A percentile compares a stretch with the other conserved stretches of the same genome.
phyloP scores from a whole-genome alignment of 1,140 invertebrate genomes.

The Habropoda laboriosa region DNA sequence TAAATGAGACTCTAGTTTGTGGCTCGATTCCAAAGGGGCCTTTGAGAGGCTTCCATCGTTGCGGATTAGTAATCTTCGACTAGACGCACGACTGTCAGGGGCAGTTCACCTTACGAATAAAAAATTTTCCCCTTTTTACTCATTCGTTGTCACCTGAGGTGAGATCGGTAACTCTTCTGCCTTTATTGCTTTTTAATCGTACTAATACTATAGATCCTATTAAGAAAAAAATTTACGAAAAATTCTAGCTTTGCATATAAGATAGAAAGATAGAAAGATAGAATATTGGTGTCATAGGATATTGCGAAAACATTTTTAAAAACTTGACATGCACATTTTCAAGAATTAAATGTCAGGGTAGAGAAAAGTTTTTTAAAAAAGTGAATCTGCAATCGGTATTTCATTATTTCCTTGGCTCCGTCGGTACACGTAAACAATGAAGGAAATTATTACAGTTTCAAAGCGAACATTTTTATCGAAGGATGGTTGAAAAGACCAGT shows the following conservation, averaged over 20 bases:
- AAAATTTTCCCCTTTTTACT: neutral
- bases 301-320: neutral
- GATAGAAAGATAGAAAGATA: neutral
- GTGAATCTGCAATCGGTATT: slow-evolving; percentile 26
- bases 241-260: too few relatives aligned
- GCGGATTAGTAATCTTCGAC: slow-evolving; percentile 72
- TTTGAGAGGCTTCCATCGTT: slow-evolving; percentile 71
- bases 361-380: neutral
- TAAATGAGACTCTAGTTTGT: slow-evolving; percentile 61
- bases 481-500: slow-evolving; percentile 33
- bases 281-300: neutral
- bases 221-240: too few relatives aligned
- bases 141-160: neutral
- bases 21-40: slow-evolving; percentile 70
- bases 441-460: neutral
- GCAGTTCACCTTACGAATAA: slow-evolving; percentile 12
- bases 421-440: slow-evolving; percentile 62
- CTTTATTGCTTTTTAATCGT: too few relatives aligned
- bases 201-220: too few relatives aligned
- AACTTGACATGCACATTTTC: neutral
- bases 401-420: slow-evolving; percentile 23
- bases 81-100: slow-evolving; percentile 52
- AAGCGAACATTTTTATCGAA: slow-evolving; percentile 35
- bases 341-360: neutral
- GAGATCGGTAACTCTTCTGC: neutral